Evolutionary conservation across 2,797 vertebrate species (phyloP), one percentile per base, ranked within the genome.

Genomic region (Sebastes minor): DNA sequence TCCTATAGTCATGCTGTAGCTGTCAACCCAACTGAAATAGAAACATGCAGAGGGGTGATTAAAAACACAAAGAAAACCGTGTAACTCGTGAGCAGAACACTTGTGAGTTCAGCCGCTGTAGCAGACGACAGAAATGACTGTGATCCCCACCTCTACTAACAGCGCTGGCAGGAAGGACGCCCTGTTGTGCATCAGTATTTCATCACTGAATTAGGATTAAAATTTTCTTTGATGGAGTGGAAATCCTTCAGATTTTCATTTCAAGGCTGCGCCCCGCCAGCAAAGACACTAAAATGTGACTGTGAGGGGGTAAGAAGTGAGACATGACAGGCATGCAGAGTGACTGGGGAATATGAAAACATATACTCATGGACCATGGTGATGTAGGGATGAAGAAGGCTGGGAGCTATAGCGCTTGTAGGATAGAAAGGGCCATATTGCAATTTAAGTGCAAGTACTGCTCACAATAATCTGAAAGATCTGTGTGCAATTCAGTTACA

Each of bases 161-260:
- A 25, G 22, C 11, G 25, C 20, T 18, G n/a, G 7, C 32, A 32
- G 63, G n/a, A 16, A 32, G 18, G n/a, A 9, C 2, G 1, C 28
- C 32, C 60, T 52, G 35, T 3, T n/a, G 38, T 61, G 66, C 62
- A 35, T 28, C 38, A 38, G 16, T 9, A 13, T 67, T 42, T 32
- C 61, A 71, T 28, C 53, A 25, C 72, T 53, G 42, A 64, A 57
- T 33, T 14, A n/a, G 4, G 13, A 66, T 53, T 71, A 8, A 76
- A 71, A 66, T 49, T 64, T 71, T 64, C 52, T 70, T 52, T 65
- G 27, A 56, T 56, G 30, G 18, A 33, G 65, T 69, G 49, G n/a
- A 49, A 70, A 49, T 68, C 20, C 66, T 81, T 80, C 30, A 38
- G 28, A 71, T 71, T 75, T 57, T 65, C 22, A 71, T 65, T 69